These are phyloP conservation scores for Lycophotia porphyrea DNA, from an alignment of 2,888 invertebrate species.

Conservation along the genomic window DNA sequence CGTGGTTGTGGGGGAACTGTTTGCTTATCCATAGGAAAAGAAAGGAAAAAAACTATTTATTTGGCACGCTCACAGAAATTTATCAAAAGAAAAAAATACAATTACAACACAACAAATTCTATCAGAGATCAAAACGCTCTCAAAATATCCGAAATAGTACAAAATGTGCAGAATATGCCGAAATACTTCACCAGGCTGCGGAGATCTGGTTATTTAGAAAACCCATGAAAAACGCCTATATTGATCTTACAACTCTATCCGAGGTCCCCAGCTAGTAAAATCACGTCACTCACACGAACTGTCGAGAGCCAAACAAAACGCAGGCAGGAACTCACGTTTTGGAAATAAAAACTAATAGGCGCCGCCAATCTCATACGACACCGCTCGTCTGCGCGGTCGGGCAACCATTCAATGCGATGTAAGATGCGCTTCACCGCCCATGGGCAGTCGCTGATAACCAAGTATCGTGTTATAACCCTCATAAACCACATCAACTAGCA, in stretches of 20 bases:
- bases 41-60: neutral
- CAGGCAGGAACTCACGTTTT: neutral
- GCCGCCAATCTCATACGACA: neutral
- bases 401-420: neutral
- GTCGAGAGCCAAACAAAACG: neutral
- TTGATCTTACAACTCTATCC: no score
- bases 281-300: neutral
- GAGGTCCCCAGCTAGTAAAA: neutral
- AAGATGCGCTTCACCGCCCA: neutral
- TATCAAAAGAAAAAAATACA: neutral
- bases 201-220: neutral
- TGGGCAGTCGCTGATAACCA: no score
- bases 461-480: neutral
- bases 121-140: neutral
- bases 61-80: neutral
- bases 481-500: neutral
- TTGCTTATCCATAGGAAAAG: neutral
- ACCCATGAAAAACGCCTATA: no score
- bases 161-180: neutral
- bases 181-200: neutral
- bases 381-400: neutral
- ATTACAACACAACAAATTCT: neutral
- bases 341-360: neutral
- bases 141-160: neutral
- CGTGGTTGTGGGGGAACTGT: constrained; percentile 6